phyloP scores from a whole-genome alignment of 2,113 vertebrate species.

The Corydoras maculifer region DNA sequence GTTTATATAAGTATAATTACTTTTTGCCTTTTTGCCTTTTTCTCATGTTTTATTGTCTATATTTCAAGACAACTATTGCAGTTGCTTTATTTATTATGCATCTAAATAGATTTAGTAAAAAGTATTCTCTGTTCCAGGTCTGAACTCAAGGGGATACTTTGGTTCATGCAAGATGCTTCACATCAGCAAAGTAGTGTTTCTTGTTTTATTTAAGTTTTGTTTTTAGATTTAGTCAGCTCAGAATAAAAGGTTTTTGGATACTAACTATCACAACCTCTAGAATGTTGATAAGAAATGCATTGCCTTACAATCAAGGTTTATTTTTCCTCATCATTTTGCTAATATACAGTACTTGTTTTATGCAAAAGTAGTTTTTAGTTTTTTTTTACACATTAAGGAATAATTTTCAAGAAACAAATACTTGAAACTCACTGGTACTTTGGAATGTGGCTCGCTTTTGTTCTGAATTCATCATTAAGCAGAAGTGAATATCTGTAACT shows the following conservation, averaged over 20 bases:
- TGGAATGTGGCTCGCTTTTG: conserved; percentile 6
- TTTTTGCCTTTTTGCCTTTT: no score
- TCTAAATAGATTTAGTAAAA: neutral
- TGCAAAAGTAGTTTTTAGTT: conserved; percentile 24
- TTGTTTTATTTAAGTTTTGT: conserved; percentile 39
- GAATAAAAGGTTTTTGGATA: no score
- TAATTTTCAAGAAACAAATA: no score
- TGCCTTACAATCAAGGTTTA: no score
- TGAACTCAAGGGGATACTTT: conserved; percentile 57
- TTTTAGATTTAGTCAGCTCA: neutral
- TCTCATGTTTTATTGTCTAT: no score
- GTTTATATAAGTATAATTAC: no score
- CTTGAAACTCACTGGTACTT: neutral
- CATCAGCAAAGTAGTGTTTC: conserved; percentile 40
- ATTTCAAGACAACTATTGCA: neutral
- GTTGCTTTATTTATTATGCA: neutral
- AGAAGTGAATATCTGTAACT: conserved; percentile 8
- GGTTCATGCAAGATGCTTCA: conserved; percentile 35
- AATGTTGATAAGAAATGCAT: no score
- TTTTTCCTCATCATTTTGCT: no score
- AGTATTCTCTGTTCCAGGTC: conserved; percentile 48
- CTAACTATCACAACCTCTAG: no score
- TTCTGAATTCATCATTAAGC: conserved; percentile 5
- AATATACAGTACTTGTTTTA: conserved; percentile 14
- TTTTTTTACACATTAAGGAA: conserved; percentile 4